Conservation (phyloP, 2,888 invertebrate genomes). For the Diarsia dahlii region DNA sequence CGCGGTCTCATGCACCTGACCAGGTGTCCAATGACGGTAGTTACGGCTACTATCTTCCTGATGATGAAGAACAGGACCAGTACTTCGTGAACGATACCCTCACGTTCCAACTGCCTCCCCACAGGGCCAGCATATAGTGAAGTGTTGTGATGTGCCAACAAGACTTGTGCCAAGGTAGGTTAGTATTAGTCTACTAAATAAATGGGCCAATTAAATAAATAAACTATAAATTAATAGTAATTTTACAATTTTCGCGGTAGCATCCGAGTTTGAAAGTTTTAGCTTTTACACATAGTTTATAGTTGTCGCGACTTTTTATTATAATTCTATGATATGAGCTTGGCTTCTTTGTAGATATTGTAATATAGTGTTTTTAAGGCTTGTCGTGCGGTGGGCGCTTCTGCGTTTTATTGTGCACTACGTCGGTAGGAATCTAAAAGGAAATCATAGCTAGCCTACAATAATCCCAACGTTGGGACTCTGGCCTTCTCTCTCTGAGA, state of each 20-base stretch:
- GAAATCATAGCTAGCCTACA: neutral
- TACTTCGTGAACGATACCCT: constrained; percentile 87
- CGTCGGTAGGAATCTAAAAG: constrained; percentile 37
- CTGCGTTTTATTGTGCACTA: constrained; percentile 58
- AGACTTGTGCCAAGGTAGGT: constrained; percentile 69
- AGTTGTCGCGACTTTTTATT: constrained; percentile 78
- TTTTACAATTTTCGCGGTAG: constrained; percentile 84
- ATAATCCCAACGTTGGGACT: constrained; percentile 6
- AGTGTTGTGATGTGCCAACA: constrained; percentile 66
- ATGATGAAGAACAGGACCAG: constrained; percentile 83
- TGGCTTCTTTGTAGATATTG: constrained; percentile 86
- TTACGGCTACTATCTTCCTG: constrained; percentile 87
- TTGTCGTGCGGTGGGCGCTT: constrained; percentile 65
- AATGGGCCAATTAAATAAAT: constrained; percentile 85
- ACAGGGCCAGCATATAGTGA: constrained; percentile 87
- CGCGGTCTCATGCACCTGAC: constrained; percentile 77
- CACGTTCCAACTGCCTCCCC: constrained; percentile 86
- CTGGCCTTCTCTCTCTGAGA: constrained; percentile 10
- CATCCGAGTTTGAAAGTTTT: constrained; percentile 75
- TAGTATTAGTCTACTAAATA: constrained; percentile 75
- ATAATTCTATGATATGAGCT: constrained; percentile 77
- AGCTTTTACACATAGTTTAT: constrained; percentile 85
- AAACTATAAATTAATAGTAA: constrained; percentile 69
- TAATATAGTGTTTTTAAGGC: constrained; percentile 74
- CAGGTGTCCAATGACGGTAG: constrained; percentile 86